phyloP scores from a whole-genome alignment of 2,888 invertebrate species.

The Parnassius smintheus region DNA sequence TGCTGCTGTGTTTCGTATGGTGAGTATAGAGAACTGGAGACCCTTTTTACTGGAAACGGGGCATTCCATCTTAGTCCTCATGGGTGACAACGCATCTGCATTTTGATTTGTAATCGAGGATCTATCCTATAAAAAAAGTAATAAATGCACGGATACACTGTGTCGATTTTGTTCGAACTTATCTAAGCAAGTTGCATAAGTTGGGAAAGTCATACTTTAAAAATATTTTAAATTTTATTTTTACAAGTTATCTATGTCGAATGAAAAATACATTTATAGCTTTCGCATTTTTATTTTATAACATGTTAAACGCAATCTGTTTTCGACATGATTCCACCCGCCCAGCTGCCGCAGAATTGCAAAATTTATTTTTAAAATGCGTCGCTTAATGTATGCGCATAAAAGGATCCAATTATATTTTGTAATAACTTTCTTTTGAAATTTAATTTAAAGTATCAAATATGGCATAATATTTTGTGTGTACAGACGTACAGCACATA shows the following conservation, averaged over 20 bases:
- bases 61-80: too few relatives aligned
- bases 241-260: slow-evolving; percentile 10
- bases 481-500: background rate
- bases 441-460: slow-evolving; percentile 20
- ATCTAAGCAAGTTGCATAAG: too few relatives aligned
- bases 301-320: slow-evolving; percentile 23
- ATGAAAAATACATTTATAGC: slow-evolving; percentile 14
- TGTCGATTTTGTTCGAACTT: too few relatives aligned
- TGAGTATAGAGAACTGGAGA: too few relatives aligned
- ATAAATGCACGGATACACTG: too few relatives aligned
- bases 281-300: slow-evolving; percentile 5
- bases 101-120: too few relatives aligned
- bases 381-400: slow-evolving; percentile 73
- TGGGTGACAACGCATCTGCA: too few relatives aligned
- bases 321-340: slow-evolving; percentile 24
- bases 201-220: too few relatives aligned
- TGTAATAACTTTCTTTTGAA: slow-evolving; percentile 28
- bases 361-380: slow-evolving; percentile 40
- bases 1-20: too few relatives aligned
- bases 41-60: too few relatives aligned
- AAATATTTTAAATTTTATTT: background rate
- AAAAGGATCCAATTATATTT: slow-evolving; percentile 62
- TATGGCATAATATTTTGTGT: slow-evolving; percentile 5
- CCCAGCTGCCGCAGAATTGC: slow-evolving; percentile 24
- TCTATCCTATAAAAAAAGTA: too few relatives aligned